phyloP scores from a whole-genome alignment of 2,888 invertebrate species.

The Mimachlamys varia region DNA sequence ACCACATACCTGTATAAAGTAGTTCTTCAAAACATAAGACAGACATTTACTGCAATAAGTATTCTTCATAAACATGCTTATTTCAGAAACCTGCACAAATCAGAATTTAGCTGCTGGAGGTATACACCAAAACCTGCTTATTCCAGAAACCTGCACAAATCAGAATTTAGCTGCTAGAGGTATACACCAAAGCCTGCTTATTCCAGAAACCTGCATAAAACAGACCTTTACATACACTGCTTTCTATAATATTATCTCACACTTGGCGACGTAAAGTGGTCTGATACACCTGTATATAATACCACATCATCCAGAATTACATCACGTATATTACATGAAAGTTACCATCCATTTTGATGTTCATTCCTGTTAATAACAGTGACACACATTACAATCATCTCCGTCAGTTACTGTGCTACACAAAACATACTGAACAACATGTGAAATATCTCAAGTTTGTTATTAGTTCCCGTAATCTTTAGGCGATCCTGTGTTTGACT shows the following conservation, averaged over 20 bases:
- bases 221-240: neutral
- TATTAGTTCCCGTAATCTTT: slow-evolving; percentile 3
- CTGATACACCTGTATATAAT: too few relatives aligned
- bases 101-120: too few relatives aligned
- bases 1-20: neutral
- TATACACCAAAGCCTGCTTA: neutral
- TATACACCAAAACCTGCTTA: neutral
- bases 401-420: neutral
- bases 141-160: neutral
- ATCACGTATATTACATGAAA: too few relatives aligned
- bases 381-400: neutral
- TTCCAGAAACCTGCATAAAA: neutral
- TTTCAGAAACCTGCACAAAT: neutral
- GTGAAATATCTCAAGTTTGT: neutral
- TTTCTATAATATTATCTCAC: too few relatives aligned
- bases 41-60: too few relatives aligned
- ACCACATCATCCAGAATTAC: too few relatives aligned
- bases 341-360: too few relatives aligned
- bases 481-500: neutral
- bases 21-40: too few relatives aligned
- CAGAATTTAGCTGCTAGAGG: too few relatives aligned
- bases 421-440: neutral
- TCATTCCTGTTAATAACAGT: too few relatives aligned
- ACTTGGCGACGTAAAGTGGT: too few relatives aligned
- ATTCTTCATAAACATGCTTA: neutral